These are phyloP conservation scores for Epinephelus fuscoguttatus DNA, from an alignment of 2,113 vertebrate genomes.

Conservation along the genomic window DNA sequence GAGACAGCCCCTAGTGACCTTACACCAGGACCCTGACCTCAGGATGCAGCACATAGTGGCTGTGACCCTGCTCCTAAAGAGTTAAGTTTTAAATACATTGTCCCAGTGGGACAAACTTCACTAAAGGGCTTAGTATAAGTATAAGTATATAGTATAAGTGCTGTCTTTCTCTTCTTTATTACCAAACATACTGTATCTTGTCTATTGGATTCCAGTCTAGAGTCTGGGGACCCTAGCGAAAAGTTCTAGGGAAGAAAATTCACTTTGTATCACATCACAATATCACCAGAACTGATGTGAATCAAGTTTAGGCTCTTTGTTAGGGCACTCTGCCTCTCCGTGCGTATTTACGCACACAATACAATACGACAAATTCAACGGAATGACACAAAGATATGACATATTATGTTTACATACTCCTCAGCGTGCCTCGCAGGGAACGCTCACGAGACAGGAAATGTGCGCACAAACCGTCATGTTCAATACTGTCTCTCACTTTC, in stretches of 20 bases:
- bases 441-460: not conserved
- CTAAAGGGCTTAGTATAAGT: too few relatives aligned
- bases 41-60: not conserved
- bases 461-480: not conserved
- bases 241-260: not conserved
- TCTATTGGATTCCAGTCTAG: not conserved
- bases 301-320: not conserved
- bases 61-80: not conserved
- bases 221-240: not conserved
- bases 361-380: not conserved
- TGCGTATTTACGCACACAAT: conserved; percentile 49
- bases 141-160: too few relatives aligned
- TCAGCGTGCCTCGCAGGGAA: not conserved
- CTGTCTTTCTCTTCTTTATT: not conserved
- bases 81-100: not conserved
- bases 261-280: not conserved
- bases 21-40: not conserved
- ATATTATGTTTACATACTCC: too few relatives aligned
- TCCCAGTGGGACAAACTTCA: not conserved
- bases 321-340: not conserved
- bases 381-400: not conserved
- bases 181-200: not conserved
- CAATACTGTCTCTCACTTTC: too few relatives aligned
- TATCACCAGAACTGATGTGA: not conserved
- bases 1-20: not conserved